Percentiles rank a stretch among this genome's conserved stretches.
Evolutionary conservation across 2,113 vertebrate species (phyloP).

Genomic region (Melanotaenia duboulayi): DNA sequence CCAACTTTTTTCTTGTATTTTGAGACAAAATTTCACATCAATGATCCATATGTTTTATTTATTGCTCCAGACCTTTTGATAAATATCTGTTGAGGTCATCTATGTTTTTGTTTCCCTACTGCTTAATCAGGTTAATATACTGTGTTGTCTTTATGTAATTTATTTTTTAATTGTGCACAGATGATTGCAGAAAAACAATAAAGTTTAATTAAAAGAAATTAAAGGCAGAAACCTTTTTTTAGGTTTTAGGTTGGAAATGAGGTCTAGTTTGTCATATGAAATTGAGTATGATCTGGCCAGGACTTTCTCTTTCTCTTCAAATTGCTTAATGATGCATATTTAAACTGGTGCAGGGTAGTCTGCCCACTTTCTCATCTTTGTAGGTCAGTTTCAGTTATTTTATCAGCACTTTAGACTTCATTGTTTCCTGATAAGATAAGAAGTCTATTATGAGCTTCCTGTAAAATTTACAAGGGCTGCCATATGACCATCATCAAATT

Average conservation of each 20-base stretch:
- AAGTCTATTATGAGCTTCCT: conserved; percentile 64
- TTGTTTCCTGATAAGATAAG: conserved; percentile 68
- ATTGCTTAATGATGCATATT: conserved; percentile 18
- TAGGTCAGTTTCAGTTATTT: conserved; percentile 43
- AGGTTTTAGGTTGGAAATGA: neutral
- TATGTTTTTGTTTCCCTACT: too few relatives aligned
- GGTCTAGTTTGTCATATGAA: neutral
- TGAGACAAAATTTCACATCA: too few relatives aligned
- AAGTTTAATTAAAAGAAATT: too few relatives aligned
- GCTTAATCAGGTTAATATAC: too few relatives aligned
- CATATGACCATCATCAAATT: conserved; percentile 61
- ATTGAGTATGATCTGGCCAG: neutral
- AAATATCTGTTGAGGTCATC: too few relatives aligned
- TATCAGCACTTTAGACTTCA: conserved; percentile 31
- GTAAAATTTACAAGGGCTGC: conserved; percentile 61
- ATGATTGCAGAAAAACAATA: too few relatives aligned
- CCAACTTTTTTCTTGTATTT: too few relatives aligned
- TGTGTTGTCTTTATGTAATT: too few relatives aligned
- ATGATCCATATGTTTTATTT: too few relatives aligned
- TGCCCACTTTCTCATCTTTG: conserved; percentile 27
- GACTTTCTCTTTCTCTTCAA: neutral
- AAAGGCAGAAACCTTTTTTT: neutral
- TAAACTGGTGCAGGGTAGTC: conserved; percentile 26
- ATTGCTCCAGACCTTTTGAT: too few relatives aligned
- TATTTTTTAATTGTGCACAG: too few relatives aligned